Evolutionary conservation across 2,113 vertebrate genomes (phyloP).

Genomic region (Fukomys damarensis): DNA sequence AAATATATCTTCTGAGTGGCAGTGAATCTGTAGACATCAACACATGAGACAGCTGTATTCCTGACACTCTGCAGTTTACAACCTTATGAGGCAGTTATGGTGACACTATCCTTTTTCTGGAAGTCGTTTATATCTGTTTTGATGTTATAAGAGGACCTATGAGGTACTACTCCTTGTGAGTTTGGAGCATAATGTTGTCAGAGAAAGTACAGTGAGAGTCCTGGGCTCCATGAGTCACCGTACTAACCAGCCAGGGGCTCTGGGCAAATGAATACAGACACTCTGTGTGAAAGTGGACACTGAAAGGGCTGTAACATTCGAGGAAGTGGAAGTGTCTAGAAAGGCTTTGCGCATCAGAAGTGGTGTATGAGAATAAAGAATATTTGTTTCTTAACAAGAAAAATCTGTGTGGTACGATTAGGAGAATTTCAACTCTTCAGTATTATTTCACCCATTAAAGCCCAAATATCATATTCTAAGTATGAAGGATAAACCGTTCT

Average conservation of each 20-base stretch:
- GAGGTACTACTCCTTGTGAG: background rate
- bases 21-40: background rate
- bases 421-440: background rate
- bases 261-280: background rate
- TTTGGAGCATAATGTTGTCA: background rate
- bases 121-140: background rate
- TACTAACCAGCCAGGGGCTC: background rate
- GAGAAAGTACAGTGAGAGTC: background rate
- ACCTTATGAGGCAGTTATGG: background rate
- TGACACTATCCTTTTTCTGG: background rate
- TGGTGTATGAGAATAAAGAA: background rate
- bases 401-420: background rate
- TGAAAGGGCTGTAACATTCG: background rate
- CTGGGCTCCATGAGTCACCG: fast-evolving
- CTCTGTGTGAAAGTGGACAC: background rate
- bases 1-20: background rate
- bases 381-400: background rate
- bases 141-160: background rate
- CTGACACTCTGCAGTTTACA: background rate
- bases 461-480: background rate
- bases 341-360: background rate
- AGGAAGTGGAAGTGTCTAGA: background rate
- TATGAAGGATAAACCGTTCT: fast-evolving
- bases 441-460: background rate
- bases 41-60: background rate